A percentile compares a stretch with the other conserved stretches of the same genome.
Conservation (phyloP, 1,140 invertebrate species). For the Drosophila oshimai region DNA sequence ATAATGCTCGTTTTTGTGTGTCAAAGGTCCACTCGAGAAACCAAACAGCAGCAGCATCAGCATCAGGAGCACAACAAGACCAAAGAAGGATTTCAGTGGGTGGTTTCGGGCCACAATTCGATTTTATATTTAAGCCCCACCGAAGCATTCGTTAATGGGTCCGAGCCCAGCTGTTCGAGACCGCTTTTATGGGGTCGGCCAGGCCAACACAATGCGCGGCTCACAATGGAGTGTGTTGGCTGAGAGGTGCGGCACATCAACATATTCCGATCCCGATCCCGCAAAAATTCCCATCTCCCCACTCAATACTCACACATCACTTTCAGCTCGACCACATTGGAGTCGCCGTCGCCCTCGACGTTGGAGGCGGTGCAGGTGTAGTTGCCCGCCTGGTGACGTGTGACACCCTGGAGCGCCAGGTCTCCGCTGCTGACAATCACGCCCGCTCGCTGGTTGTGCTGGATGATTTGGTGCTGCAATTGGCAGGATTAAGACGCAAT, state of each 20-base stretch:
- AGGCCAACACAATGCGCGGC: neutral
- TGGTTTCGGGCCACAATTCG: slow-evolving; percentile 19
- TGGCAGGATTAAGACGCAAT: slow-evolving; percentile 15
- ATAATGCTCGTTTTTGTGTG: slow-evolving; percentile 71
- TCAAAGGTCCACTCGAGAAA: slow-evolving; percentile 63
- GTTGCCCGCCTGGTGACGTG: slow-evolving; percentile 90
- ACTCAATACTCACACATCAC: slow-evolving; percentile 92
- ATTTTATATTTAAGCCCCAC: slow-evolving; percentile 41
- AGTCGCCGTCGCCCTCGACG: slow-evolving; percentile 93
- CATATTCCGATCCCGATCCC: too few relatives aligned
- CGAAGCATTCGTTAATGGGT: slow-evolving; percentile 48
- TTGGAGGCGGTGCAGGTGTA: slow-evolving; percentile 94
- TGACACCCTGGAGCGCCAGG: slow-evolving; percentile 90
- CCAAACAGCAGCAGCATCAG: slow-evolving; percentile 39
- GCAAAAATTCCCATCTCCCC: neutral
- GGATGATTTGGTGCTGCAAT: slow-evolving; percentile 89
- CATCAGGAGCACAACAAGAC: neutral
- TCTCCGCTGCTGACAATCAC: slow-evolving; percentile 92
- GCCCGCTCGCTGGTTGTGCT: slow-evolving; percentile 90
- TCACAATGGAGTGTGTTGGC: neutral
- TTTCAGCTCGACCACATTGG: slow-evolving; percentile 90
- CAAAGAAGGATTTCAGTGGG: slow-evolving; percentile 9
- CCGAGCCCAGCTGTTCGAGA: neutral
- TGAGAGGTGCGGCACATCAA: slow-evolving; percentile 14
- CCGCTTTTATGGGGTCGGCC: slow-evolving; percentile 13